phyloP scores from a whole-genome alignment of 2,888 invertebrate genomes.

The Unio delphinus region DNA sequence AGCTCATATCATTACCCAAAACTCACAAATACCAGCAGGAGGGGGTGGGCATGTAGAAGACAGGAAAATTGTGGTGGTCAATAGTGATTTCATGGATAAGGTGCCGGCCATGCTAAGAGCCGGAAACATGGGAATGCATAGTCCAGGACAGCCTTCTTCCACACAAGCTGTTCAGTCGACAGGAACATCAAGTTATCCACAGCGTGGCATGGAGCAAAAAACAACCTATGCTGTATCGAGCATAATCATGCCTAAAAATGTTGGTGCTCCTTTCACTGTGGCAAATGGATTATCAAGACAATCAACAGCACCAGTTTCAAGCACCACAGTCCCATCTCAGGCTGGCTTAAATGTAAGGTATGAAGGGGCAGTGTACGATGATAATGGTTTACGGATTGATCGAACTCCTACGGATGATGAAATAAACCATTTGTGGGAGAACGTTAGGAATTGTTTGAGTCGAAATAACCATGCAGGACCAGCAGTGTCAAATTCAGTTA shows the following conservation, averaged over 20 bases:
- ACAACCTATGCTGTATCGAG: slow-evolving; percentile 42
- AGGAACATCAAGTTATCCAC: slow-evolving; percentile 18
- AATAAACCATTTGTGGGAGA: slow-evolving; percentile 69
- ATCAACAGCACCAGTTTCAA: slow-evolving; percentile 18
- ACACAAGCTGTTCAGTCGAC: slow-evolving; percentile 5
- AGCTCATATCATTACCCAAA: slow-evolving; percentile 60
- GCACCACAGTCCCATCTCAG: slow-evolving; percentile 24
- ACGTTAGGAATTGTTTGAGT: slow-evolving; percentile 64
- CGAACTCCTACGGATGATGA: slow-evolving; percentile 70
- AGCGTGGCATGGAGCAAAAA: slow-evolving; percentile 28
- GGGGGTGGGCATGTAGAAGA: slow-evolving; percentile 16
- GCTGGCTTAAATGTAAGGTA: slow-evolving; percentile 19
- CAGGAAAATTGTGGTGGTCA: slow-evolving; percentile 48
- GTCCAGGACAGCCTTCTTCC: not conserved
- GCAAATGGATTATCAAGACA: slow-evolving; percentile 18
- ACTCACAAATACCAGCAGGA: slow-evolving; percentile 8
- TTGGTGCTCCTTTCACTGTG: slow-evolving; percentile 29
- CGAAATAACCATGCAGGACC: slow-evolving; percentile 25
- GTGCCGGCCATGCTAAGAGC: slow-evolving; percentile 34
- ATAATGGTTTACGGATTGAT: slow-evolving; percentile 62
- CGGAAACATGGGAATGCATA: slow-evolving; percentile 8
- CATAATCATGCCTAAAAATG: slow-evolving; percentile 30
- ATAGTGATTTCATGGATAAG: slow-evolving; percentile 55
- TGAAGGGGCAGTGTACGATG: slow-evolving; percentile 48
- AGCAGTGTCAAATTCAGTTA: slow-evolving; percentile 17